phyloP scores from a whole-genome alignment of 2,797 vertebrate species.

The Melanotaenia boesemani region DNA sequence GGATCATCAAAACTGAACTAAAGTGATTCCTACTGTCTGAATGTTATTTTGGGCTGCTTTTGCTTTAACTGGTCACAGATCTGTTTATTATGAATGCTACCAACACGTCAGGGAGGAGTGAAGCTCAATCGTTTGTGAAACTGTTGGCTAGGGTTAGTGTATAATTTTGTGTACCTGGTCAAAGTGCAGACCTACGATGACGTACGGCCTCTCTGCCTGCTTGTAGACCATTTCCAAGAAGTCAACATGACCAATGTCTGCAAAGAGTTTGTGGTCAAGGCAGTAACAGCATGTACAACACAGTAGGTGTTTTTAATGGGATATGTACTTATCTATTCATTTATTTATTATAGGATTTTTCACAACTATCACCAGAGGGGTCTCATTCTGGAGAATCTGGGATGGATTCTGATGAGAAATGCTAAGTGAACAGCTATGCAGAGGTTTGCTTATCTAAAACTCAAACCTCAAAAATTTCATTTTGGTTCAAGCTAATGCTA shows the following conservation, averaged over 20 bases:
- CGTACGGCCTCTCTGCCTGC: slow-evolving; percentile 89
- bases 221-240: slow-evolving; percentile 93
- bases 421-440: too few relatives aligned
- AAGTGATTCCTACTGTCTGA: background rate
- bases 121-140: background rate
- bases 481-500: too few relatives aligned
- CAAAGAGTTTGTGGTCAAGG: slow-evolving; percentile 69
- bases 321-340: too few relatives aligned
- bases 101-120: background rate
- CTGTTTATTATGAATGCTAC: slow-evolving; percentile 18
- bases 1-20: background rate
- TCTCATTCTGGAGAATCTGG: too few relatives aligned
- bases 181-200: slow-evolving; percentile 96
- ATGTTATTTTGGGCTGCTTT: background rate
- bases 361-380: too few relatives aligned
- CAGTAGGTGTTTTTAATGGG: background rate
- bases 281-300: slow-evolving; percentile 13
- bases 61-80: slow-evolving; percentile 1
- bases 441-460: too few relatives aligned
- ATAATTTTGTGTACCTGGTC: slow-evolving; percentile 88
- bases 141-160: background rate
- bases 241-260: slow-evolving; percentile 96
- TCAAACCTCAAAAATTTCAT: too few relatives aligned
- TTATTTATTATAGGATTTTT: too few relatives aligned
- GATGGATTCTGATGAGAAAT: too few relatives aligned